phyloP scores from a whole-genome alignment of 2,113 vertebrate species.

The Bucco capensis region DNA sequence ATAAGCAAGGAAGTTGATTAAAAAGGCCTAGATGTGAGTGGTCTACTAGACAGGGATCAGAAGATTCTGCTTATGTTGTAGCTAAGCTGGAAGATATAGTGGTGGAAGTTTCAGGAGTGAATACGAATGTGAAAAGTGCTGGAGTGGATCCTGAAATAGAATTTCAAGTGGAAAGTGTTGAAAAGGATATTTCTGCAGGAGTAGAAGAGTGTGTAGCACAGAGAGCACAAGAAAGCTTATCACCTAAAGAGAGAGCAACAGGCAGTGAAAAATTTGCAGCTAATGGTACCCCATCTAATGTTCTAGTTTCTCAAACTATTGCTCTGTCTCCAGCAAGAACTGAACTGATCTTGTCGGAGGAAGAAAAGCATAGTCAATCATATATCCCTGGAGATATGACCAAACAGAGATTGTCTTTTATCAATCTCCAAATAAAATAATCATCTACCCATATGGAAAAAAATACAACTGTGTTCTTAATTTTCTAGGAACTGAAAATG shows the following conservation, averaged over 20 bases:
- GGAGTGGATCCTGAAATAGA: constrained; percentile 34
- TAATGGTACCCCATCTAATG: background rate
- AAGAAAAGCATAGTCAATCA: background rate
- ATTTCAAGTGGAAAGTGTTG: constrained; percentile 30
- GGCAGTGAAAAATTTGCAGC: background rate
- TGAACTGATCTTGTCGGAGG: background rate
- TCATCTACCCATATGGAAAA: background rate
- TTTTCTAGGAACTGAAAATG: background rate
- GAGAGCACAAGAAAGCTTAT: constrained; percentile 23
- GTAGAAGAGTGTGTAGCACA: background rate
- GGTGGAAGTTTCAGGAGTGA: background rate
- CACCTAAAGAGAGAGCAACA: background rate
- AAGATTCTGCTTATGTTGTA: background rate
- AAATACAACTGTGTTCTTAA: background rate
- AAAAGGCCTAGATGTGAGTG: background rate
- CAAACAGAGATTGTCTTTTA: background rate
- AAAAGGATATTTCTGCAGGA: constrained; percentile 14
- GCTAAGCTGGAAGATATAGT: background rate
- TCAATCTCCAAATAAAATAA: background rate
- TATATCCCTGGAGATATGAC: background rate
- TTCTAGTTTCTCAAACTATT: background rate
- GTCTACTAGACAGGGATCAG: background rate
- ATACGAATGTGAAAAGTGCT: background rate
- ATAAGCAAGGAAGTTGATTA: background rate
- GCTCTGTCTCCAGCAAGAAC: background rate